phyloP scores from a whole-genome alignment of 2,113 vertebrate genomes.

The Raja brachyura region DNA sequence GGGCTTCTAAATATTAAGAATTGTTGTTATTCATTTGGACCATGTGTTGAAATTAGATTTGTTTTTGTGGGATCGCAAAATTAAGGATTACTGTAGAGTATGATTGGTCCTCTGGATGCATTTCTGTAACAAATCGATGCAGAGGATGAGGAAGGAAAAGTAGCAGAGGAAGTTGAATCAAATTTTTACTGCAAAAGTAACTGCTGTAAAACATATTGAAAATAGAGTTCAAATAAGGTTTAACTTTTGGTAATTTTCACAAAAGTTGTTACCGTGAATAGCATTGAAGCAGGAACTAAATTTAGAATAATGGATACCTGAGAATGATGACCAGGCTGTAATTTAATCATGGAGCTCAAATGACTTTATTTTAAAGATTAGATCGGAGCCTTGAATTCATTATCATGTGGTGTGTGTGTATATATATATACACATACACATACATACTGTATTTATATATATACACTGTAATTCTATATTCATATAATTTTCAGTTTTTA shows the following conservation, averaged over 20 bases:
- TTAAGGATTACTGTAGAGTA: not conserved
- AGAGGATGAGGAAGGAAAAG: not conserved
- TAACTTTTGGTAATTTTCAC: not conserved
- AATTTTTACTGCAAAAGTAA: not conserved
- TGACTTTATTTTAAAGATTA: slow-evolving; percentile 1
- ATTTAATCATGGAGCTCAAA: not conserved
- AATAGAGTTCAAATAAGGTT: not conserved
- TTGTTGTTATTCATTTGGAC: not conserved
- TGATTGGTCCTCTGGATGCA: not conserved
- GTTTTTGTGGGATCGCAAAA: not conserved
- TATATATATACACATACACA: too few species aligned
- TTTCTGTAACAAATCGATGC: not conserved
- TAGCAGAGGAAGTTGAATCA: not conserved
- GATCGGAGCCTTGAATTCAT: not conserved
- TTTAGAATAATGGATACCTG: slow-evolving; percentile 15
- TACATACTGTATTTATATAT: too few species aligned
- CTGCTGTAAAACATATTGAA: not conserved
- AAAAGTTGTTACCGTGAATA: not conserved
- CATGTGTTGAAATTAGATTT: not conserved
- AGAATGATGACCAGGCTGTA: not conserved
- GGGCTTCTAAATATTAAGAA: not conserved
- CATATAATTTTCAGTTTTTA: not conserved
- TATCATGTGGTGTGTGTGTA: not conserved
- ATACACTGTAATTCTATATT: too few species aligned
- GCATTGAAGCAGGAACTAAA: not conserved